Evolutionary conservation across 2,797 vertebrate species (phyloP).

Genomic region (Gastrophryne carolinensis): DNA sequence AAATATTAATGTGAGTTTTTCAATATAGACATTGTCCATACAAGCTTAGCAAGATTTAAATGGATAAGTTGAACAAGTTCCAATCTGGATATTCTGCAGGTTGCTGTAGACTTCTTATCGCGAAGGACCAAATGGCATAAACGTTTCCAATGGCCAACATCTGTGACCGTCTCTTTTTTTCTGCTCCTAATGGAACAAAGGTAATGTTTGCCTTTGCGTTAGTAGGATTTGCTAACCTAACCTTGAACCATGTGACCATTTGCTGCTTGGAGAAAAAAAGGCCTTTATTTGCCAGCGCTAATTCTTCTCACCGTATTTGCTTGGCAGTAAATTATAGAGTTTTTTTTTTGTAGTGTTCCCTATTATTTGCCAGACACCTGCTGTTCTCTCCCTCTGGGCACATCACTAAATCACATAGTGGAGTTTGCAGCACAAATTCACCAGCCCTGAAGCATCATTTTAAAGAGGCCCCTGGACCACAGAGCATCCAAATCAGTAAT

Average conservation of each 20-base stretch:
- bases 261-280: neutral
- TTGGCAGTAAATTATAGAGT: neutral
- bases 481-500: neutral
- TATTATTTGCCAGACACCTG: neutral
- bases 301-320: neutral
- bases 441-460: no score
- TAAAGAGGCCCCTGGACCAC: neutral
- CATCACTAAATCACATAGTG: slow-evolving; percentile 1
- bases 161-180: neutral
- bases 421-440: neutral
- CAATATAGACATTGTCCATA: no score
- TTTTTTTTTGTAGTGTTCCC: neutral
- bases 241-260: neutral
- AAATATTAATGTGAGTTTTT: no score
- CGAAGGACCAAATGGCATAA: neutral
- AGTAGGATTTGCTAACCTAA: neutral
- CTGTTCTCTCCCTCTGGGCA: neutral
- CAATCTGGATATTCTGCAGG: neutral
- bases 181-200: neutral
- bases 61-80: no score
- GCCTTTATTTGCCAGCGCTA: neutral
- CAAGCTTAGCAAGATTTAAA: no score
- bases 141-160: neutral
- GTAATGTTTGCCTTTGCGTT: neutral
- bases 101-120: neutral